Conservation (phyloP, 2,888 invertebrate genomes). For the Rugalucina vietnamica region DNA sequence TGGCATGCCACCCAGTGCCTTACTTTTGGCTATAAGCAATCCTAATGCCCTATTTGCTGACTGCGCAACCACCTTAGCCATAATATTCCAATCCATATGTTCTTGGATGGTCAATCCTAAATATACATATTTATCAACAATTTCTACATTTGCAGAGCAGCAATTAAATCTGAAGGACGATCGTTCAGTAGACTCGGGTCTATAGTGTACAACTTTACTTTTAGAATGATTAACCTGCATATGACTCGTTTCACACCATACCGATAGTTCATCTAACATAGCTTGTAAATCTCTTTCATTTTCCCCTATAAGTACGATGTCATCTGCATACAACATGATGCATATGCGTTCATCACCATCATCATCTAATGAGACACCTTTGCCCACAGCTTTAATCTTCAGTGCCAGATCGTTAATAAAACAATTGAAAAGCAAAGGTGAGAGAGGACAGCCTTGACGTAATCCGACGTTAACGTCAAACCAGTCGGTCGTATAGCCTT, state of each 20-base stretch:
- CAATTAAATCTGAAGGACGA: not conserved
- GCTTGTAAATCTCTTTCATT: conserved; percentile 3
- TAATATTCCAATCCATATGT: not conserved
- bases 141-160: not conserved
- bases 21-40: not conserved
- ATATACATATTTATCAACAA: not conserved
- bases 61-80: not conserved
- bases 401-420: conserved; percentile 3
- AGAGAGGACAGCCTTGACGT: not conserved
- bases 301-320: conserved; percentile 4
- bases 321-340: not conserved
- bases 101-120: not conserved
- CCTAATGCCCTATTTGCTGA: not conserved
- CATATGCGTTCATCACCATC: not conserved
- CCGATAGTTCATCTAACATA: not conserved
- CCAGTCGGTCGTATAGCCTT: not conserved
- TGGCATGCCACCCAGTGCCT: not conserved
- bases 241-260: not conserved
- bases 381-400: not conserved
- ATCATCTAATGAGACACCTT: not conserved
- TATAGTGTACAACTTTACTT: not conserved
- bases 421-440: conserved; percentile 2
- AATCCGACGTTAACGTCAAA: conserved; percentile 12
- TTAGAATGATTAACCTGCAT: not conserved
- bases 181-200: not conserved